Percentiles rank a stretch among this genome's conserved stretches.
These are phyloP conservation scores for Vireo altiloquus DNA, from an alignment of 2,113 vertebrate species.

Conservation along the genomic window DNA sequence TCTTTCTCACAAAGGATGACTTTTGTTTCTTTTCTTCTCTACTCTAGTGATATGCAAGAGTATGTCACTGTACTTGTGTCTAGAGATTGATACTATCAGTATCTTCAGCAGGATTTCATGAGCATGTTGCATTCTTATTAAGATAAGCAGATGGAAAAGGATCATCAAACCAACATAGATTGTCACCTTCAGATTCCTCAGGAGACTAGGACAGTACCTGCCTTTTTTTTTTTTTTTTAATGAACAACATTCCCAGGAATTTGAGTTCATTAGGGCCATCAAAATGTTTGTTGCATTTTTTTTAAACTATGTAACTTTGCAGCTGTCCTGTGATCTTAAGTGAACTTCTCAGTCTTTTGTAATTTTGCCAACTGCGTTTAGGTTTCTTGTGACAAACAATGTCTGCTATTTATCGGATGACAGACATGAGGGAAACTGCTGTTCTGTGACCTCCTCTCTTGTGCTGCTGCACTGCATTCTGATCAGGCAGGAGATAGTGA, in stretches of 20 bases:
- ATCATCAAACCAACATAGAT: not conserved
- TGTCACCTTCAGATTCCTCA: not conserved
- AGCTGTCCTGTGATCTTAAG: not conserved
- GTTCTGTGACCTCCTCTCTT: not conserved
- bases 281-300: not conserved
- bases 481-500: not conserved
- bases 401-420: not conserved
- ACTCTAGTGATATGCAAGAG: not conserved
- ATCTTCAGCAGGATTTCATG: not conserved
- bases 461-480: not conserved
- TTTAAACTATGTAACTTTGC: not conserved
- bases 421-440: not conserved
- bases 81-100: not conserved
- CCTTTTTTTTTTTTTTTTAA: not conserved
- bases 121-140: not conserved
- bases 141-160: not conserved
- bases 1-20: not conserved
- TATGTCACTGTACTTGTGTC: not conserved
- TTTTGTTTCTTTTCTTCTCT: not conserved
- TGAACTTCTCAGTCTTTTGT: not conserved
- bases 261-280: not conserved
- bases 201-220: not conserved
- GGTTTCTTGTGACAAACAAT: not conserved
- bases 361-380: not conserved
- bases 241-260: not conserved